Evolutionary conservation across 2,888 invertebrate genomes (phyloP).

Genomic region (Linyphia triangularis): DNA sequence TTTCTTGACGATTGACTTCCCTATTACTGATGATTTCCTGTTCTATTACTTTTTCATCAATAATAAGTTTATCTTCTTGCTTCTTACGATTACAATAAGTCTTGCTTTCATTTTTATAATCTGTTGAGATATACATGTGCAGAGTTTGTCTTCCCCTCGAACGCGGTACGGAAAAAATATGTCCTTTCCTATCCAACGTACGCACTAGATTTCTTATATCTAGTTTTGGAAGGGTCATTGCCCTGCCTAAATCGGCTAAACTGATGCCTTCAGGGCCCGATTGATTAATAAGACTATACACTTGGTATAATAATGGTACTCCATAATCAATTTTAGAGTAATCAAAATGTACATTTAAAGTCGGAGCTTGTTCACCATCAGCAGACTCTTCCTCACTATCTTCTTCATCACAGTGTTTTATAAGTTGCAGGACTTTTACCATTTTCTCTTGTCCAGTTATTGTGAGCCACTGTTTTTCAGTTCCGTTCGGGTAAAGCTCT

Average conservation of each 20-base stretch:
- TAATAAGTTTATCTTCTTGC: conserved; percentile 5
- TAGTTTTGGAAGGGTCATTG: conserved; percentile 77
- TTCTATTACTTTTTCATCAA: neutral
- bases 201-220: conserved; percentile 79
- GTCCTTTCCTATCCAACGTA: conserved; percentile 80
- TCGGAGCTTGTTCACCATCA: neutral
- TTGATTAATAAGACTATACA: conserved; percentile 81
- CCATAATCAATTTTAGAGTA: conserved; percentile 76
- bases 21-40: neutral
- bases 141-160: conserved; percentile 83
- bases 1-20: no score
- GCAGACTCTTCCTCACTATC: conserved; percentile 31
- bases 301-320: conserved; percentile 81
- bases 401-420: conserved; percentile 52
- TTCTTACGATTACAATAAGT: conserved; percentile 55
- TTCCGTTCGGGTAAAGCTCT: conserved; percentile 83
- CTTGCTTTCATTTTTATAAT: conserved; percentile 68
- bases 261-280: conserved; percentile 82
- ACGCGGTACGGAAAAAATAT: conserved; percentile 82
- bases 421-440: conserved; percentile 80
- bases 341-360: conserved; percentile 61
- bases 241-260: conserved; percentile 79
- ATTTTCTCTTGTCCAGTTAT: conserved; percentile 80
- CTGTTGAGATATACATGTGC: conserved; percentile 74
- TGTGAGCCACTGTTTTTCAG: conserved; percentile 80